Evolutionary conservation across 2,113 vertebrate species (phyloP).

Genomic region (Proteles cristata): DNA sequence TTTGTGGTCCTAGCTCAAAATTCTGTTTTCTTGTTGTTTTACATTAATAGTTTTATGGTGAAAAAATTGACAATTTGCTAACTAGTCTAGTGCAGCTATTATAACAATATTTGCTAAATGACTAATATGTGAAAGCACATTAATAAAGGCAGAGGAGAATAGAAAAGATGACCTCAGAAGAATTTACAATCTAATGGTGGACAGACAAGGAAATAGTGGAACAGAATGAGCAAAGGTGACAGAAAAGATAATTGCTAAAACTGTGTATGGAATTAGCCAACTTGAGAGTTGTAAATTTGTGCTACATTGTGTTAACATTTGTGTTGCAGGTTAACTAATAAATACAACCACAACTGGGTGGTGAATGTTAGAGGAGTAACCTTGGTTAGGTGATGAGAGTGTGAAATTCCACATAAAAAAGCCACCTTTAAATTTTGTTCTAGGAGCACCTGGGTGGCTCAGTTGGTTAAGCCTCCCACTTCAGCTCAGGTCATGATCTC

Average conservation of each 20-base stretch:
- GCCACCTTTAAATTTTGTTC: not conserved
- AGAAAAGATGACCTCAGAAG: not conserved
- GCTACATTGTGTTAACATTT: not conserved
- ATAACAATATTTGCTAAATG: not conserved
- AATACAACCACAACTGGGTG: not conserved
- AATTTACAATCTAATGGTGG: not conserved
- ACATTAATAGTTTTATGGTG: not conserved
- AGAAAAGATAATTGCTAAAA: not conserved
- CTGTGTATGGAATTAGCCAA: not conserved
- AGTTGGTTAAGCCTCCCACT: too few relatives aligned
- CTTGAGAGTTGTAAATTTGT: not conserved
- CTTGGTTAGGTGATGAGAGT: not conserved
- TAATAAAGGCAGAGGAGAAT: not conserved
- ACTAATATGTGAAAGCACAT: not conserved
- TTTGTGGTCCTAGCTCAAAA: not conserved
- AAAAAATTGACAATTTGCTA: not conserved
- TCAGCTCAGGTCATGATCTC: too few relatives aligned
- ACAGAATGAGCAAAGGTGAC: not conserved
- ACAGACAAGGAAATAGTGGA: not conserved
- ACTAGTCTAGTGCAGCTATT: not conserved
- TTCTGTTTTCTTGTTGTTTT: not conserved
- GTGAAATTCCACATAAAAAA: not conserved
- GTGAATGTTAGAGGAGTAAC: not conserved
- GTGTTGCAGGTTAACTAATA: not conserved
- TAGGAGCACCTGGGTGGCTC: too few relatives aligned